Evolutionary conservation across 2,113 vertebrate species (phyloP), one percentile per base, ranked within the genome.

Genomic region (Tachysurus fulvidraco): DNA sequence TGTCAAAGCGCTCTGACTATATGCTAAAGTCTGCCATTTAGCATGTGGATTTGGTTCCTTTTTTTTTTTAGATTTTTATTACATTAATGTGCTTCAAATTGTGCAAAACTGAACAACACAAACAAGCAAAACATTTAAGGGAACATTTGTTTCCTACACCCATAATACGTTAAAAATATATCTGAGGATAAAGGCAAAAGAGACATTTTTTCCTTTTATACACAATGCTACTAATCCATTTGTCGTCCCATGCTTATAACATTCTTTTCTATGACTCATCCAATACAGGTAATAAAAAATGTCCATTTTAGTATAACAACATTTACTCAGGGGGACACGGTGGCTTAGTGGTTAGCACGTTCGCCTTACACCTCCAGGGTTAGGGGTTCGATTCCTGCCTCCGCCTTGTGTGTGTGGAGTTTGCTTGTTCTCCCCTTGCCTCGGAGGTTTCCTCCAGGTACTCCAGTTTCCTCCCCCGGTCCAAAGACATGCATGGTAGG

Each of bases 1-100:
- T 85, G 86, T 86, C 62, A 62, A 60, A 78, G 83, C 41, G 17
- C 76, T 52, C 54, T 67, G 46, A 67, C 74, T 86, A 12, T 17
- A 52, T 44, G 84, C 76, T 86, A 86, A 84, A 50, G 62, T 36
- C 60, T 88, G 76, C 50, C 69, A 83, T 81, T 36, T 71, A 76
- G 23, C 73, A 46, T 74, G 76, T 36, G 62, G 50, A 57, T 69
- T 52, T 78, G 86, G 19, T 65, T 73, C 30, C 10, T 80, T 78
- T 62, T 55, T 78, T 78, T 6, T 8, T 76, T 2, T 2, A 7
- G 41, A 36, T 28, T 57, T 25, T 41, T 54, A 25, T 54, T 16
- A 71, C 13, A 16, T 73, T 41, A 55, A 54, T 36, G 21, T 71
- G 28, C 14, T 59, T 5, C 21, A 54, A 77, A 77, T 77, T 73